phyloP scores from a whole-genome alignment of 2,113 vertebrate genomes.

The Oryzias celebensis region DNA sequence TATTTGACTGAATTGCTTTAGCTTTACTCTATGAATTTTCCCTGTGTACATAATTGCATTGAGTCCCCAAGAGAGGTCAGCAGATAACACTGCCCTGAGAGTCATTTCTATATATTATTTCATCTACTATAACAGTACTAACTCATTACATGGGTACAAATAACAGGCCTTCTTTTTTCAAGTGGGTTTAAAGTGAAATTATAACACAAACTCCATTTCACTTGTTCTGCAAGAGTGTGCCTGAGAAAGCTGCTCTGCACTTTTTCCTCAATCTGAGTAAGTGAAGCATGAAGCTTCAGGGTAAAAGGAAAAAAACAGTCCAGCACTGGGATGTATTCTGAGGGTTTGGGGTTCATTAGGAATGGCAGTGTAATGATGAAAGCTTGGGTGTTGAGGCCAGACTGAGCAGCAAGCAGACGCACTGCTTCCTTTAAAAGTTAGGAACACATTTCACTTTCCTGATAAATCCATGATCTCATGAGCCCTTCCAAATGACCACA shows the following conservation, averaged over 20 bases:
- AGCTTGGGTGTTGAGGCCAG: slow-evolving; percentile 4
- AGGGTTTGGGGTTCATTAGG: slow-evolving; percentile 14
- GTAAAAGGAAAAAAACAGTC: slow-evolving; percentile 4
- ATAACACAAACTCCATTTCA: slow-evolving; percentile 6
- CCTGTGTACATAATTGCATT: slow-evolving; percentile 63
- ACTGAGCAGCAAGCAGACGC: no score
- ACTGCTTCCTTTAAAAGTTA: no score
- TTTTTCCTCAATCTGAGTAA: slow-evolving; percentile 5
- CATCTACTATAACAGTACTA: slow-evolving; percentile 52
- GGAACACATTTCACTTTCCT: no score
- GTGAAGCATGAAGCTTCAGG: slow-evolving; percentile 5
- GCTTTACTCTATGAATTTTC: slow-evolving; percentile 54
- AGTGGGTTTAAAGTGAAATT: slow-evolving; percentile 41
- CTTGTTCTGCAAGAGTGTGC: slow-evolving; percentile 2
- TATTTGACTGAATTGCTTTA: slow-evolving; percentile 52
- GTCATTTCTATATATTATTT: slow-evolving; percentile 64
- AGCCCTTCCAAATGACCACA: no score
- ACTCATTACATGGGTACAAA: slow-evolving; percentile 51
- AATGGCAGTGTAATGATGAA: slow-evolving; percentile 2
- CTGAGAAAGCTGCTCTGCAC: slow-evolving; percentile 13
- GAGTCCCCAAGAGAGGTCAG: slow-evolving; percentile 63
- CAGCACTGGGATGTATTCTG: neutral
- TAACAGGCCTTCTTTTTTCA: slow-evolving; percentile 29
- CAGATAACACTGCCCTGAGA: slow-evolving; percentile 59
- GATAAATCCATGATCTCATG: no score